Evolutionary conservation across 2,888 invertebrate genomes (phyloP).

Genomic region (Ceramica pisi): DNA sequence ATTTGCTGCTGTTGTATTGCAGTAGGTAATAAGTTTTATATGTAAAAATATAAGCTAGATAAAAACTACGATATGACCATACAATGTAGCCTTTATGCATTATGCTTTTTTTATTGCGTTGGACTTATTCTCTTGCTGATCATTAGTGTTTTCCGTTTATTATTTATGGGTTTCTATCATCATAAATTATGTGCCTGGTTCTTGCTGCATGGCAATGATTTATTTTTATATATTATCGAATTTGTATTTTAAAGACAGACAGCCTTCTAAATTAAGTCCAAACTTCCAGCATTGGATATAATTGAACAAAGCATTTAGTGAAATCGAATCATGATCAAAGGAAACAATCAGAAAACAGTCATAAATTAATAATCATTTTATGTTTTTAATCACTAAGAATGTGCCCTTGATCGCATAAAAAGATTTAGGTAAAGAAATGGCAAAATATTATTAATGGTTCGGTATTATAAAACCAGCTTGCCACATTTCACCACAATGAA

Average conservation of each 20-base stretch:
- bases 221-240: background rate
- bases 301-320: too few species aligned
- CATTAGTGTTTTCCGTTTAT: constrained; percentile 19
- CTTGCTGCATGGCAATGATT: constrained; percentile 29
- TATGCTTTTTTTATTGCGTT: constrained; percentile 66
- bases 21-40: background rate
- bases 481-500: too few species aligned
- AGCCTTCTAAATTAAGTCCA: too few species aligned
- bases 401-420: background rate
- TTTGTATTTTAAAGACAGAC: too few species aligned
- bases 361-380: too few species aligned
- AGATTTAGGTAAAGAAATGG: too few species aligned
- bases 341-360: too few species aligned
- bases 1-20: background rate
- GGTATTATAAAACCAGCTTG: too few species aligned
- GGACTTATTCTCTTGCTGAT: constrained; percentile 62
- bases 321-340: too few species aligned
- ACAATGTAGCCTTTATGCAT: constrained; percentile 61
- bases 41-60: too few species aligned
- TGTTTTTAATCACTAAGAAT: background rate
- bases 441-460: too few species aligned
- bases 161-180: constrained; percentile 21
- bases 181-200: constrained; percentile 5
- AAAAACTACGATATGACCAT: constrained; percentile 41
- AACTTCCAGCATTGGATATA: too few species aligned